Conservation (phyloP, 1,140 invertebrate genomes). For the Zaprionus ghesquierei region DNA sequence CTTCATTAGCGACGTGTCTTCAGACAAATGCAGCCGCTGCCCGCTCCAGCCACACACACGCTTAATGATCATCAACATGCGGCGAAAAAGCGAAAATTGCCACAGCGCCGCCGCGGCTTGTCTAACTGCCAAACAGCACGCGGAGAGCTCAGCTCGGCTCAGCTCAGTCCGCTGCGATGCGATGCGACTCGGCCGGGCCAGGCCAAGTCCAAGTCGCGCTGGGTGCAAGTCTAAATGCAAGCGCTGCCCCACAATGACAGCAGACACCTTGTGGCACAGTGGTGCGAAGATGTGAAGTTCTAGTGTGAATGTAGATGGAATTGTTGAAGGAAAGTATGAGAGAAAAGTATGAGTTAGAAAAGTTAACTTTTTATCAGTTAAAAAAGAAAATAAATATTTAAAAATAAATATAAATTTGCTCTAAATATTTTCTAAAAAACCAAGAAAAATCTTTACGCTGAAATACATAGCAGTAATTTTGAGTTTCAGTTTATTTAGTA, state of each 20-base stretch:
- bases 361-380: no score
- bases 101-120: conserved; percentile 27
- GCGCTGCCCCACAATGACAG: conserved; percentile 27
- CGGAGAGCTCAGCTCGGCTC: conserved; percentile 9
- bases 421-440: no score
- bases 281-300: not conserved
- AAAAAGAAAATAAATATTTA: no score
- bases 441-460: no score
- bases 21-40: conserved; percentile 16
- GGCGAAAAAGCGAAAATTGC: conserved; percentile 52
- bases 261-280: conserved; percentile 34
- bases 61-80: conserved; percentile 56
- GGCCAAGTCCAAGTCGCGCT: not conserved
- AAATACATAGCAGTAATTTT: no score
- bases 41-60: conserved; percentile 8
- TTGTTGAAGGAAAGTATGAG: not conserved
- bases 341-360: not conserved
- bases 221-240: not conserved
- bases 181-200: not conserved
- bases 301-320: not conserved
- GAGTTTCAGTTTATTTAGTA: no score
- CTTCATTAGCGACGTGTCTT: conserved; percentile 71
- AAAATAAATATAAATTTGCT: no score
- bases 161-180: not conserved
- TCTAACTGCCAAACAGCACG: conserved; percentile 50